A percentile compares a stretch with the other conserved stretches of the same genome.
Evolutionary conservation across 2,797 vertebrate species (phyloP).

Genomic region (Mormyrops attenuatus): DNA sequence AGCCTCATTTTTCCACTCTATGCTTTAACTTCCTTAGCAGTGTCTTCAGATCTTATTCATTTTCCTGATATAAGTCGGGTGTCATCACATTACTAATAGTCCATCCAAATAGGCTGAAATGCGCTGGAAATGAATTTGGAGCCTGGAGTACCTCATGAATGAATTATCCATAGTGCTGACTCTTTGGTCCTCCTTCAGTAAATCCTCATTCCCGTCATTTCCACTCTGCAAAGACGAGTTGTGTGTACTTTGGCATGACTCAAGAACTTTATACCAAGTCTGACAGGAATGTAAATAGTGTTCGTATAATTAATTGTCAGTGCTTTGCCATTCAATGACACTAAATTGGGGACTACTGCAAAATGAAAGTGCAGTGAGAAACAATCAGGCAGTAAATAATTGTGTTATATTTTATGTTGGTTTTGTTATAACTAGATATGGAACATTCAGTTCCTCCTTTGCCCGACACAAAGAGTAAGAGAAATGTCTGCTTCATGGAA

Average conservation of each 20-base stretch:
- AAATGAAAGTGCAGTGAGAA: constrained; percentile 9
- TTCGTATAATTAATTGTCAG: constrained; percentile 34
- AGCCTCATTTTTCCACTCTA: neutral
- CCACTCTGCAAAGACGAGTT: constrained; percentile 21
- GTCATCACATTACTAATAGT: neutral
- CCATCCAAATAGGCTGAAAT: neutral
- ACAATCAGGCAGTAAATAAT: neutral
- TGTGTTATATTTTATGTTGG: neutral
- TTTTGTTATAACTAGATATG: neutral
- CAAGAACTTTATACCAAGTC: constrained; percentile 27
- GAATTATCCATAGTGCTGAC: neutral
- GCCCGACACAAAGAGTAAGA: neutral
- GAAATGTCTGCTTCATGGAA: neutral
- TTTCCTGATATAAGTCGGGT: neutral
- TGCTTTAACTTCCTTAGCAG: neutral
- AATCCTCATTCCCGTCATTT: neutral
- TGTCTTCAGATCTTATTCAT: neutral
- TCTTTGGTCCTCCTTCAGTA: neutral
- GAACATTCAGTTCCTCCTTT: neutral
- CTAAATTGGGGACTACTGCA: constrained; percentile 16
- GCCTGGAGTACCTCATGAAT: neutral
- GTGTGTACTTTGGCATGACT: constrained; percentile 23
- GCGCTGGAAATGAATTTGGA: neutral
- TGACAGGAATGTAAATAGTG: constrained; percentile 29
- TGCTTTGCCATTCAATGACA: constrained; percentile 29